Percentiles rank a stretch among this genome's conserved stretches.
Evolutionary conservation across 2,888 invertebrate species (phyloP).

Genomic region (Tineola bisselliella): DNA sequence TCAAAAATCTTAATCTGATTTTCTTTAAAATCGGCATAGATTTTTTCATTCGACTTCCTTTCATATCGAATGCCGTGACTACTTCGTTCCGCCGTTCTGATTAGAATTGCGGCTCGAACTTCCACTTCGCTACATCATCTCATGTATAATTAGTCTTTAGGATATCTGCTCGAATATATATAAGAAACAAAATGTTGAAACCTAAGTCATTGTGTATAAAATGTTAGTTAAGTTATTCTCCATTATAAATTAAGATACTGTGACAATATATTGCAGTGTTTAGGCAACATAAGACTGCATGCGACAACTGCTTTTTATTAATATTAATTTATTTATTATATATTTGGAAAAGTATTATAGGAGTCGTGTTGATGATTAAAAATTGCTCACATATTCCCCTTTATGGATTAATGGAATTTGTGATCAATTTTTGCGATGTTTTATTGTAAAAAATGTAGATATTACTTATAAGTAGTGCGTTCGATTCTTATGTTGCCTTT

Average conservation of each 20-base stretch:
- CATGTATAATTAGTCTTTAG: slow-evolving; percentile 61
- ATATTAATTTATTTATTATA: slow-evolving; percentile 50
- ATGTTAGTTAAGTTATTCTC: slow-evolving; percentile 60
- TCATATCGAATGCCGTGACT: not conserved
- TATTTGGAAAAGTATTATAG: slow-evolving; percentile 19
- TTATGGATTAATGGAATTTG: not conserved
- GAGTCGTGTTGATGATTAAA: slow-evolving; percentile 16
- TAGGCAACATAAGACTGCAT: slow-evolving; percentile 54
- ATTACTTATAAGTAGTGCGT: slow-evolving; percentile 41
- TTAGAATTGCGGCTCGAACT: slow-evolving; percentile 12
- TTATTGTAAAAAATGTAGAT: slow-evolving; percentile 33
- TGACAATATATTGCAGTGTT: slow-evolving; percentile 48
- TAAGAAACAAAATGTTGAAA: slow-evolving; percentile 67
- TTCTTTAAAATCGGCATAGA: slow-evolving; percentile 64
- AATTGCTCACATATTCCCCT: slow-evolving; percentile 27
- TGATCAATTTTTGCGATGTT: not conserved
- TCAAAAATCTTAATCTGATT: slow-evolving; percentile 58
- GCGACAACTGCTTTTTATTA: slow-evolving; percentile 32
- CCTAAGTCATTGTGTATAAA: slow-evolving; percentile 69
- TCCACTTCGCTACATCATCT: slow-evolving; percentile 37
- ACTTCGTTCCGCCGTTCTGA: slow-evolving; percentile 2
- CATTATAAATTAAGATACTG: slow-evolving; percentile 59
- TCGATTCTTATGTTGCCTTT: slow-evolving; percentile 59
- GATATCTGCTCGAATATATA: slow-evolving; percentile 36
- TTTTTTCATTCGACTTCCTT: slow-evolving; percentile 31